These are phyloP conservation scores for Brevipalpus yothersi DNA, from an alignment of 1,140 invertebrate genomes.

Conservation along the genomic window DNA sequence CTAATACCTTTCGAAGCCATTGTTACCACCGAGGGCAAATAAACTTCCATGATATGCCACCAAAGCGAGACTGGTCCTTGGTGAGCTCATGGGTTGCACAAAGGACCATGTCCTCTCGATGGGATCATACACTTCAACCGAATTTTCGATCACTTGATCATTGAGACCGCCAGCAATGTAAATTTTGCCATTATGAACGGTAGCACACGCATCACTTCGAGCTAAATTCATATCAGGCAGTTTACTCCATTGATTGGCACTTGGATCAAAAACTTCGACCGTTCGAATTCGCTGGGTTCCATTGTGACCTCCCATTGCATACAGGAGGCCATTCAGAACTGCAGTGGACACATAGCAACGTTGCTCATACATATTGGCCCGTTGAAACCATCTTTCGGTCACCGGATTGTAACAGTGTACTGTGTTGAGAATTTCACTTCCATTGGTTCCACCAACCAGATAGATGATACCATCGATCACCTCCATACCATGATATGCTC, in stretches of 20 bases:
- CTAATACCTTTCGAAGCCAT: constrained; percentile 32
- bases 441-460: constrained; percentile 47
- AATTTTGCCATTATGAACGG: constrained; percentile 26
- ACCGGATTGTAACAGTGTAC: constrained; percentile 36
- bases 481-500: constrained; percentile 47
- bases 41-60: constrained; percentile 37
- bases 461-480: constrained; percentile 38
- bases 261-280: constrained; percentile 17
- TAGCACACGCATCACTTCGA: constrained; percentile 43
- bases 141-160: constrained; percentile 22
- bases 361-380: constrained; percentile 2
- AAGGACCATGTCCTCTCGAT: constrained; percentile 33
- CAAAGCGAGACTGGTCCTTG: constrained; percentile 46
- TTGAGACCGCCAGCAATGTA: constrained; percentile 37
- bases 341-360: constrained; percentile 29
- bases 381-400: neutral
- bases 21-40: constrained; percentile 48
- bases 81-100: constrained; percentile 44
- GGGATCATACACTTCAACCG: constrained; percentile 23
- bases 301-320: constrained; percentile 32
- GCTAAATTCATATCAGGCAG: constrained; percentile 26
- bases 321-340: constrained; percentile 40
- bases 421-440: constrained; percentile 40
- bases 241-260: neutral
- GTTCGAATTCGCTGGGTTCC: constrained; percentile 2